Conservation (phyloP, 1,140 invertebrate species). For the Drosophila malerkotliana region DNA sequence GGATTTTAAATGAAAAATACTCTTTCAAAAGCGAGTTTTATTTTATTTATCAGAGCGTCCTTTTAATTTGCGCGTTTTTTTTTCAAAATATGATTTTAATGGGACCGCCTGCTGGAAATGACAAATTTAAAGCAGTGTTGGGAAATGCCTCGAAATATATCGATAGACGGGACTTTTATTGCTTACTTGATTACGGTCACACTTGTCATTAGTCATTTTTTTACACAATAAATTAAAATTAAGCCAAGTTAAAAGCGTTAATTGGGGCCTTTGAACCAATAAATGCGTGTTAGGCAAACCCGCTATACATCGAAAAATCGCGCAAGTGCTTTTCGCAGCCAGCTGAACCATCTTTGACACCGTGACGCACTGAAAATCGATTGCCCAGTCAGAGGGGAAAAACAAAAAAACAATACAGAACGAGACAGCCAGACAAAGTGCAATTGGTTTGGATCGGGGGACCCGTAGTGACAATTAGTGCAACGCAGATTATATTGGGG, state of each 20-base stretch:
- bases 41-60: conserved; percentile 29
- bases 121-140: neutral
- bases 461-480: neutral
- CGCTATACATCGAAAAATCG: neutral
- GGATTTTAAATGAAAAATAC: neutral
- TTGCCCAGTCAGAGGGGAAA: conserved; percentile 34
- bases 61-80: conserved; percentile 62
- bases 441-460: conserved; percentile 18
- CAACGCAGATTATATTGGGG: conserved; percentile 39
- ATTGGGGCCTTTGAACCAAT: conserved; percentile 22
- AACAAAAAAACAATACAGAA: conserved; percentile 28
- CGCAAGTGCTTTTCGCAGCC: neutral
- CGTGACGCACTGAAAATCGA: conserved; percentile 67
- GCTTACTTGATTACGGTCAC: conserved; percentile 20
- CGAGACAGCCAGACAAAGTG: conserved; percentile 47
- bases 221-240: conserved; percentile 61
- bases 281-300: too few species aligned
- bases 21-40: neutral
- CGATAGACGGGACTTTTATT: conserved; percentile 8
- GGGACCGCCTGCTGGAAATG: conserved; percentile 4
- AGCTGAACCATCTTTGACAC: neutral
- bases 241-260: conserved; percentile 33
- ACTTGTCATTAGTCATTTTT: conserved; percentile 70
- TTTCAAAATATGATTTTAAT: conserved; percentile 43
- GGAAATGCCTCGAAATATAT: neutral